Percentiles rank a stretch among this genome's conserved stretches.
phyloP scores from a whole-genome alignment of 2,797 vertebrate genomes.

The Erethizon dorsatum region DNA sequence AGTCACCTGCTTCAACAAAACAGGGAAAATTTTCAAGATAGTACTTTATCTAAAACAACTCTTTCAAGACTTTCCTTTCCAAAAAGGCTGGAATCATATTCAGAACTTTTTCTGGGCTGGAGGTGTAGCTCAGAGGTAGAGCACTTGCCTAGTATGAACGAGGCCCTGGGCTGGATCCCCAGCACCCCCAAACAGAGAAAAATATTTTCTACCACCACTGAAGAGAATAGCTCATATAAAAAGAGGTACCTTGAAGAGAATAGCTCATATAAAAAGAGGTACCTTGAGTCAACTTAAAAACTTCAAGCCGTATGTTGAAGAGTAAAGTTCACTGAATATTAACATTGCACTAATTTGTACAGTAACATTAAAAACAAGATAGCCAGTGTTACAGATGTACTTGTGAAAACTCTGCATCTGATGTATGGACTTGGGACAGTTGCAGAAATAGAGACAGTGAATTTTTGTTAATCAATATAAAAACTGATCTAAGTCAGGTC shows the following conservation, averaged over 20 bases:
- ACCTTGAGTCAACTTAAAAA: background rate
- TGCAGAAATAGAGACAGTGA: background rate
- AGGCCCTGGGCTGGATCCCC: background rate
- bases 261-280: background rate
- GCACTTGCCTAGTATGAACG: background rate
- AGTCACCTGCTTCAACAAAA: background rate
- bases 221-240: conserved; percentile 12
- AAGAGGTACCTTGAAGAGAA: background rate
- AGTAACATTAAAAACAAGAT: background rate
- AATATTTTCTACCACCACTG: background rate
- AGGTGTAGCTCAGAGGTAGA: background rate
- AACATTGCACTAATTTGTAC: background rate
- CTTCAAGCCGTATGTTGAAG: background rate
- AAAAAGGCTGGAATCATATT: background rate
- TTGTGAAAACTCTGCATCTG: background rate
- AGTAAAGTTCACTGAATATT: conserved; percentile 21
- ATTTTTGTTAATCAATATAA: conserved; percentile 18
- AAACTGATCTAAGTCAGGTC: background rate
- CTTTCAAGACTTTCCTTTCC: background rate
- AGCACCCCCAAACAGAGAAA: background rate
- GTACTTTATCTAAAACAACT: background rate
- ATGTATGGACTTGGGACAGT: background rate
- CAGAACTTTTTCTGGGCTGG: background rate
- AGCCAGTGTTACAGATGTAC: background rate
- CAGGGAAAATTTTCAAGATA: background rate